phyloP scores from a whole-genome alignment of 2,113 vertebrate species.

The Xyrauchen texanus region DNA sequence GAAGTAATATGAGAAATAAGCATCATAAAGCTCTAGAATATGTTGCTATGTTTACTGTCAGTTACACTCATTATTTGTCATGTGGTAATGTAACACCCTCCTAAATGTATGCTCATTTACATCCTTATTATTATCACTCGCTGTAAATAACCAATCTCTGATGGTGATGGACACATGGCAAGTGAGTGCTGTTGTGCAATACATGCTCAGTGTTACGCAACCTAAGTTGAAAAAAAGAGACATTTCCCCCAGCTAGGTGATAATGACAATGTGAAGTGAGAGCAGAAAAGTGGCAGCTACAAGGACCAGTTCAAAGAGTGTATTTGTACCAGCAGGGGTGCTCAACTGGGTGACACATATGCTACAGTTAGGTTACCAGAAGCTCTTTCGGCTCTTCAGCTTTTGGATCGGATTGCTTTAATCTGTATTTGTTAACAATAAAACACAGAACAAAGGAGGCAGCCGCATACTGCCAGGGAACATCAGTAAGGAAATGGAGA shows the following conservation, averaged over 20 bases:
- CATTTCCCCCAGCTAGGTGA: neutral
- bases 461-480: neutral
- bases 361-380: neutral
- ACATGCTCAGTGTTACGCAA: slow-evolving; percentile 7
- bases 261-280: neutral
- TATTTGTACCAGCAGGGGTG: slow-evolving; percentile 24
- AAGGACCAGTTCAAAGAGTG: slow-evolving; percentile 5
- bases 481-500: neutral
- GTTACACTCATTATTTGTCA: neutral
- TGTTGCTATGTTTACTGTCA: neutral
- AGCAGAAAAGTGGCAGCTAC: slow-evolving; percentile 2
- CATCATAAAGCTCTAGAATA: too few relatives aligned
- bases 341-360: neutral
- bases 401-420: neutral
- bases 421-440: neutral
- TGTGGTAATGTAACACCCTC: neutral
- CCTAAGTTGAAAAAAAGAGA: neutral
- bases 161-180: neutral
- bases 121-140: neutral
- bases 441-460: neutral
- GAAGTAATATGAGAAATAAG: neutral
- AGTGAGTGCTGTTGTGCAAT: slow-evolving; percentile 1
- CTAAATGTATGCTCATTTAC: neutral
- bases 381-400: neutral
- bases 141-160: slow-evolving; percentile 38